phyloP scores from a whole-genome alignment of 2,888 invertebrate genomes.

The Aquatica leii region DNA sequence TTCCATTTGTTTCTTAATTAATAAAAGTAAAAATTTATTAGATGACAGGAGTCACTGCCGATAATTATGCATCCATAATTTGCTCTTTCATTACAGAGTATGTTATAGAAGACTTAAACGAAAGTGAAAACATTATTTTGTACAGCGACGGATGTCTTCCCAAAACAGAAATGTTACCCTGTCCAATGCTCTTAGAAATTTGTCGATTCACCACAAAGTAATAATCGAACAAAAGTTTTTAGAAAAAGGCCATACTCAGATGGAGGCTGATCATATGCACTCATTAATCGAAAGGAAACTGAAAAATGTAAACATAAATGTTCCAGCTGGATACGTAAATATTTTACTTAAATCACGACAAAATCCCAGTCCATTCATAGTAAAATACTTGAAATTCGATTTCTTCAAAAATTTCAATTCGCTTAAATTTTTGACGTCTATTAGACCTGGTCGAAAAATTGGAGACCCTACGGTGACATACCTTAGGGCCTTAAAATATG shows the following conservation, averaged over 20 bases:
- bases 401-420: conserved; percentile 33
- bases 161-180: conserved; percentile 1
- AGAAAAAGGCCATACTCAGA: conserved; percentile 48
- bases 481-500: conserved; percentile 20
- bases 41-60: neutral
- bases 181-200: conserved; percentile 4
- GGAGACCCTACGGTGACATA: conserved; percentile 29
- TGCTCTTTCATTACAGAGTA: neutral
- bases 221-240: conserved; percentile 46
- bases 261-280: conserved; percentile 42
- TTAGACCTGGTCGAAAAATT: conserved; percentile 19
- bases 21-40: conserved; percentile 2
- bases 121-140: neutral
- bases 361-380: conserved; percentile 36
- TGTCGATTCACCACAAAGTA: conserved; percentile 23
- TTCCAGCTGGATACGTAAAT: conserved; percentile 39
- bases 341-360: conserved; percentile 34
- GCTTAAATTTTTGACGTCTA: conserved; percentile 12
- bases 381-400: conserved; percentile 32
- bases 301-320: conserved; percentile 28
- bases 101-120: conserved; percentile 6
- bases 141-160: conserved; percentile 1
- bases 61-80: too few relatives aligned
- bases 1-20: too few relatives aligned
- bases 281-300: conserved; percentile 5